Evolutionary conservation across 2,113 vertebrate species (phyloP), one percentile per base, ranked within the genome.

Genomic region (Eulacestoma nigropectus): DNA sequence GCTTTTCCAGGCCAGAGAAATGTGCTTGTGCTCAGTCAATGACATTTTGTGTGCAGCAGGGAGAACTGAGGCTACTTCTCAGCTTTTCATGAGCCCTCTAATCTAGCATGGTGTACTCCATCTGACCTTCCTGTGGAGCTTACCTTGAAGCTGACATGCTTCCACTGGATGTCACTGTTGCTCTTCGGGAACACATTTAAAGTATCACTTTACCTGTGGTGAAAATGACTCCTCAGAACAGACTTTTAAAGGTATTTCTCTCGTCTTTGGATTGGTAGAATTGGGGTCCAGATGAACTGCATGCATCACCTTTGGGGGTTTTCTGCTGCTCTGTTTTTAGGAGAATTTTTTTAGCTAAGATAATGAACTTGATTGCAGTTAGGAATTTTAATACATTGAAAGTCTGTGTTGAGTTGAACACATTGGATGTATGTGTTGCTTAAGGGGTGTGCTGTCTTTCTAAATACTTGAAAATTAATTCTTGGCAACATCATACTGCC

Each of bases 141-240:
- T 73, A 93, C 87, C 75, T 95, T 70, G 80, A 46, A 75, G 62
- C 72, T 63, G 30, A 13, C 15, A 10, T 60, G 41, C 81, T 53
- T 96, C 94, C 90, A 64, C 96, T 96, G 97, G 97, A 93, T 97
- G 96, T 95, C 81, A 63, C 96, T 97, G 92, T 96, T 93, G 75
- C 63, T 95, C 94, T 97, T 59, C 27, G 11, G 46, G 93, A 95
- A 32, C 17, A 25, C 44, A 17, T 59, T 39, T 22, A 9, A 90
- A 93, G 39, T 75, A 32, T 12, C 30, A 4, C 47, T 83, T 89
- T 73, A 95, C 94, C 94, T 93, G 78, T 49, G 39, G 37, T 62
- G 53, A 85, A 74, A 82, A 95, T 74, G 33, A 75, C 35, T 79
- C 4, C 62, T 92, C 4, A 5, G 57, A 77, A 60, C 10, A 70